Percentiles rank a stretch among this genome's conserved stretches.
Conservation (phyloP, 2,888 invertebrate species). For the Brenthis ino region DNA sequence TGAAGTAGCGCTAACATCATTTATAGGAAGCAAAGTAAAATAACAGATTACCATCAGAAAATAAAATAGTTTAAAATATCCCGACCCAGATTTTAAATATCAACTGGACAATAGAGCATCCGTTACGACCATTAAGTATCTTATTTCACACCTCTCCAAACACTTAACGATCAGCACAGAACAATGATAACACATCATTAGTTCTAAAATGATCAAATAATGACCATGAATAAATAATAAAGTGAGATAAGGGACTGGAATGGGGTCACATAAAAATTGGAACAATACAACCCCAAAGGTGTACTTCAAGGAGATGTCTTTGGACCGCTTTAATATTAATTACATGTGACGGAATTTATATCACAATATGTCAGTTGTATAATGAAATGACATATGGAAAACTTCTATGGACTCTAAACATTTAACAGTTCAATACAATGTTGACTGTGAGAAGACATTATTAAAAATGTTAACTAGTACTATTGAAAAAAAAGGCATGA, state of each 20-base stretch:
- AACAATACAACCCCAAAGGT: constrained; percentile 67
- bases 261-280: constrained; percentile 60
- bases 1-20: not conserved
- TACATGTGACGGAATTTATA: constrained; percentile 73
- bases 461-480: not conserved
- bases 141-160: constrained; percentile 68
- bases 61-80: constrained; percentile 23
- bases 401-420: constrained; percentile 15
- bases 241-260: constrained; percentile 63
- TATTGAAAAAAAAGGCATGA: no score
- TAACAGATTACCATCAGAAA: constrained; percentile 23
- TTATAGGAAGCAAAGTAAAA: not conserved
- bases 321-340: constrained; percentile 69
- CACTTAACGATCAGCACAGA: constrained; percentile 52
- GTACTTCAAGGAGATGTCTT: constrained; percentile 60
- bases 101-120: constrained; percentile 56
- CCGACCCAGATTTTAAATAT: constrained; percentile 44
- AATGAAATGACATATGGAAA: constrained; percentile 48
- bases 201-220: constrained; percentile 80
- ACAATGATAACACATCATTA: constrained; percentile 78
- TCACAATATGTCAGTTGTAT: constrained; percentile 68
- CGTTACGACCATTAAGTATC: constrained; percentile 72
- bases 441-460: not conserved
- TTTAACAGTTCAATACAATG: constrained; percentile 1
- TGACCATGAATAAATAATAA: constrained; percentile 81